Evolutionary conservation across 2,888 invertebrate species (phyloP).

Genomic region (Heliconius aoede): DNA sequence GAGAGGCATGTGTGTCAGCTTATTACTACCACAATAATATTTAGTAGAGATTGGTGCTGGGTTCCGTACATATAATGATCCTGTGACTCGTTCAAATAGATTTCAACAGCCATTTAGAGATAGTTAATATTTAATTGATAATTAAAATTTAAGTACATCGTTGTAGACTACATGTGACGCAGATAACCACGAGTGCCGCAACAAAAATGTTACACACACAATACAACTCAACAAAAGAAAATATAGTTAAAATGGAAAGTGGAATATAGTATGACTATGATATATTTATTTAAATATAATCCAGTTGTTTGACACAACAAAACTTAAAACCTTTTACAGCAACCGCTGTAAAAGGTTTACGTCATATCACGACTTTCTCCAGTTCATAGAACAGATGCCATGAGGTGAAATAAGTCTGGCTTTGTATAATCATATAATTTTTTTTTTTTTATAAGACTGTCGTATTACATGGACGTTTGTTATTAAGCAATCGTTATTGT

Average conservation of each 20-base stretch:
- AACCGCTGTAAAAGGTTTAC: neutral
- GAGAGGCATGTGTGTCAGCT: neutral
- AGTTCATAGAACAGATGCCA: neutral
- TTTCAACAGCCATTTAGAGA: constrained; percentile 27
- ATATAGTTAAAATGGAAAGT: neutral
- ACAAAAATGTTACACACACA: neutral
- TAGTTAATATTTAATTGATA: constrained; percentile 41
- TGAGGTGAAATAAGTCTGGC: neutral
- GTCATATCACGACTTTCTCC: neutral
- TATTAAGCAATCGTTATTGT: neutral
- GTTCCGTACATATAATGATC: neutral
- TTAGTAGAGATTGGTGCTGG: neutral
- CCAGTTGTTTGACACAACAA: too few species aligned
- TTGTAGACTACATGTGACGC: constrained; percentile 30
- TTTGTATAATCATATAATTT: neutral
- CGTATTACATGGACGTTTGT: neutral
- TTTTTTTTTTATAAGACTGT: neutral
- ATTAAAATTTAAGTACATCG: constrained; percentile 38
- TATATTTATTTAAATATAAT: too few species aligned
- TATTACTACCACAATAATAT: neutral
- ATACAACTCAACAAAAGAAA: too few species aligned
- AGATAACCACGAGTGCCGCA: neutral
- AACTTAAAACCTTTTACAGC: neutral
- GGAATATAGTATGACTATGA: neutral
- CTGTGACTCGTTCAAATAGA: constrained; percentile 33